A percentile compares a stretch with the other conserved stretches of the same genome.
phyloP scores from a whole-genome alignment of 37 sponge, comb jelly and placozoan species.

The Oopsacas minuta region DNA sequence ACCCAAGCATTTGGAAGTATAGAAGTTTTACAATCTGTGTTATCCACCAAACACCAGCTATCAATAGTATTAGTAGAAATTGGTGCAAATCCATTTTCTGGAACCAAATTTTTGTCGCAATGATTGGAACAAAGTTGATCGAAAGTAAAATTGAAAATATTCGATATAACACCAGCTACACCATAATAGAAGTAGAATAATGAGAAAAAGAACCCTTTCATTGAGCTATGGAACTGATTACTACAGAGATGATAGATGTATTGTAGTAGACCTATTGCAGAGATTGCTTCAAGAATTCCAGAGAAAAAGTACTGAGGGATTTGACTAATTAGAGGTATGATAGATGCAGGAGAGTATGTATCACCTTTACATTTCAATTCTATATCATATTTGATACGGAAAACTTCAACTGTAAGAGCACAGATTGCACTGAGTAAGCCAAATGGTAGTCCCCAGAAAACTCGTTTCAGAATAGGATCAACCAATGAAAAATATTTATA shows the following conservation, averaged over 20 bases:
- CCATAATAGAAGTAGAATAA: conserved; percentile 14
- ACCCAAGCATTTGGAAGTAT: background rate
- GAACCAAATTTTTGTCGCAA: background rate
- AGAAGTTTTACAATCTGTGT: background rate
- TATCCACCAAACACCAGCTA: background rate
- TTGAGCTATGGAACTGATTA: background rate
- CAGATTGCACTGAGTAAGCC: background rate
- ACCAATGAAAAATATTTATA: background rate
- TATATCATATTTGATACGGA: background rate
- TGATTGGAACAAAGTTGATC: background rate
- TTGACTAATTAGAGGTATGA: background rate
- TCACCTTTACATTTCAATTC: background rate
- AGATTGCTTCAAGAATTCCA: background rate
- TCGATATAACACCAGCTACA: background rate
- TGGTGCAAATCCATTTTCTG: background rate
- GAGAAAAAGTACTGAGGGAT: background rate
- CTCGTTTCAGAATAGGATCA: background rate
- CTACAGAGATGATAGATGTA: conserved; percentile 1
- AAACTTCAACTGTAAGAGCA: background rate
- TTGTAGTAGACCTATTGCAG: background rate
- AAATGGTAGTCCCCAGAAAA: conserved; percentile 13
- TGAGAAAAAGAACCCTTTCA: background rate
- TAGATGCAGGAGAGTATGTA: background rate
- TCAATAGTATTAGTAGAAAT: background rate
- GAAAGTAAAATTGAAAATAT: background rate